These are phyloP conservation scores for Mesoclemmys tuberculata DNA, from an alignment of 2,113 vertebrate genomes.

Conservation along the genomic window DNA sequence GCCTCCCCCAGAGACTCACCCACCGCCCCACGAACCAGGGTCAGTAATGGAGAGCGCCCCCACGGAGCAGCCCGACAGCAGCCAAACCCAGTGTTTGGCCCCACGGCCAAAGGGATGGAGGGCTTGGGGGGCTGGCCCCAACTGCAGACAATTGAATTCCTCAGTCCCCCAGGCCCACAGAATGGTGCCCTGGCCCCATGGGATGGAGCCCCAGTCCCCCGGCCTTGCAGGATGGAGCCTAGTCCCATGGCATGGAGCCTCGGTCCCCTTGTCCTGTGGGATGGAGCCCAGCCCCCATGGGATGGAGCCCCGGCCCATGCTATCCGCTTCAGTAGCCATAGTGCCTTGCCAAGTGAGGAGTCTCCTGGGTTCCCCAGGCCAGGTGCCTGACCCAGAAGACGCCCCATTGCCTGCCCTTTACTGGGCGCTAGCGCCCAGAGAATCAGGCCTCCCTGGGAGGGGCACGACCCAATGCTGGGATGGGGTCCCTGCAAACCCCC, in stretches of 20 bases:
- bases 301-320: no score
- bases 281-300: not conserved
- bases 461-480: fast-evolving
- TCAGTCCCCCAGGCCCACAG: no score
- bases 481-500: not conserved
- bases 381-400: not conserved
- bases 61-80: not conserved
- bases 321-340: not conserved
- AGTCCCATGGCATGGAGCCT: no score
- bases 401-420: not conserved
- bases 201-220: no score
- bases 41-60: not conserved
- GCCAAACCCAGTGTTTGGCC: no score
- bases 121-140: no score
- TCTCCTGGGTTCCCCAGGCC: not conserved
- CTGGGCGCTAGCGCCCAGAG: not conserved
- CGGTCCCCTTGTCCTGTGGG: not conserved
- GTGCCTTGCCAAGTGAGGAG: not conserved
- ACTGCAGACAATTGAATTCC: no score
- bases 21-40: no score
- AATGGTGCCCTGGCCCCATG: not conserved
- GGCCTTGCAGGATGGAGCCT: not conserved
- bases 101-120: no score
- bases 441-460: not conserved
- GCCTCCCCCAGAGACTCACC: not conserved